phyloP scores from a whole-genome alignment of 2,888 invertebrate genomes.

The Sinopyrophorus schimmeli region DNA sequence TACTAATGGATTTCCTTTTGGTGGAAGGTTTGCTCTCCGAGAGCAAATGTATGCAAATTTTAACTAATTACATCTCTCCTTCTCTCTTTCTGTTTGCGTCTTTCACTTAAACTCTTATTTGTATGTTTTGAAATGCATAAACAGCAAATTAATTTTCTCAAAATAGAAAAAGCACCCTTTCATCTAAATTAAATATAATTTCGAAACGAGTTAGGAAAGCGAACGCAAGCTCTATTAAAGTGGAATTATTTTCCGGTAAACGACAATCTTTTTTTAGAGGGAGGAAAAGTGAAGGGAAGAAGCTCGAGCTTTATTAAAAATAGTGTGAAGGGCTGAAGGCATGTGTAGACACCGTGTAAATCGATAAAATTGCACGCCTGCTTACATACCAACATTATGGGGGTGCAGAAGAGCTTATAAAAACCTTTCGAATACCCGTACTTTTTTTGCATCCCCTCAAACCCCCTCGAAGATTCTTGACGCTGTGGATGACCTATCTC shows the following conservation, averaged over 20 bases:
- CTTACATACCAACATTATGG: conserved; percentile 30
- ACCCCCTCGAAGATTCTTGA: conserved; percentile 28
- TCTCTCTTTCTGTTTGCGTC: neutral
- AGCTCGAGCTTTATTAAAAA: conserved; percentile 27
- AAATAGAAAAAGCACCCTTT: too few species aligned
- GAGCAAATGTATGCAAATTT: conserved; percentile 23
- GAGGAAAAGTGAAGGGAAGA: too few species aligned
- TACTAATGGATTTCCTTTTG: conserved; percentile 30
- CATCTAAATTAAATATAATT: too few species aligned
- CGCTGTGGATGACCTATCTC: conserved; percentile 29
- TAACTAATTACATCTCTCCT: conserved; percentile 6
- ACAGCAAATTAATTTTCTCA: too few species aligned
- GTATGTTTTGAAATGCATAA: too few species aligned
- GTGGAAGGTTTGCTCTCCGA: conserved; percentile 18
- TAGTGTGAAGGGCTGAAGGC: conserved; percentile 25
- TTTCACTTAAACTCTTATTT: neutral
- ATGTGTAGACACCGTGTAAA: conserved; percentile 32
- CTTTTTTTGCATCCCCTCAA: conserved; percentile 26
- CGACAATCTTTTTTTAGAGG: too few species aligned
- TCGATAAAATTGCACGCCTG: conserved; percentile 32
- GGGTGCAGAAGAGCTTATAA: conserved; percentile 32
- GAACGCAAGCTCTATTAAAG: too few species aligned
- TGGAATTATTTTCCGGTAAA: too few species aligned
- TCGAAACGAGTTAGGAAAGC: too few species aligned
- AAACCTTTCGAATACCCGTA: conserved; percentile 33